Percentiles rank a stretch among this genome's conserved stretches.
These are phyloP conservation scores for Chironex yamaguchii DNA, from an alignment of 30 jellyfish, hydroid and myxozoan species.

Conservation along the genomic window DNA sequence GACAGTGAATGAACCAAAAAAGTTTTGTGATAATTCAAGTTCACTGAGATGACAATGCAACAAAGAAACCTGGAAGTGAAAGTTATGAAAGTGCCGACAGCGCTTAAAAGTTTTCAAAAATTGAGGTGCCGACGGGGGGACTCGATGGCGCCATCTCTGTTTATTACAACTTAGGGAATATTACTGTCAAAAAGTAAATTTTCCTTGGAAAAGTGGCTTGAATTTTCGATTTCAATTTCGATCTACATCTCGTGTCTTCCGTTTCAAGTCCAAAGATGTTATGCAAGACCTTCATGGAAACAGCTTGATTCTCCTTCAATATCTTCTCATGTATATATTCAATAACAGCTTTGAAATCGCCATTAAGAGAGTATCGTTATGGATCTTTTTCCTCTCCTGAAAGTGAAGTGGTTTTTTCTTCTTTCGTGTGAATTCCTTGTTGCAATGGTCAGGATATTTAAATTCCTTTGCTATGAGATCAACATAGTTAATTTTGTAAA, in stretches of 20 bases:
- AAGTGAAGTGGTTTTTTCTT: not conserved
- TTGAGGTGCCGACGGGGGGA: too few species aligned
- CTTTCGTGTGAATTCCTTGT: slow-evolving; percentile 23
- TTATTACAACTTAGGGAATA: slow-evolving; percentile 7
- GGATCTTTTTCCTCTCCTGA: not conserved
- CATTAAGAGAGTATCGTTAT: not conserved
- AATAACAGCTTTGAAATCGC: slow-evolving; percentile 11
- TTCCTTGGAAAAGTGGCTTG: slow-evolving; percentile 9
- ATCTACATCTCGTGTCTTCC: slow-evolving; percentile 6
- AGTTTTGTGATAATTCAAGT: too few species aligned
- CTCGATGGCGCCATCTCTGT: too few species aligned
- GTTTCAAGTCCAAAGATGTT: slow-evolving; percentile 7
- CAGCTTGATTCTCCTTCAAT: slow-evolving; percentile 27
- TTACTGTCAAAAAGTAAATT: slow-evolving; percentile 1
- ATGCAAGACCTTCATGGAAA: slow-evolving; percentile 25
- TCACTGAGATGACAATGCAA: too few species aligned
- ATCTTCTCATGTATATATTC: slow-evolving; percentile 8
- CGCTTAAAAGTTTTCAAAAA: too few species aligned
- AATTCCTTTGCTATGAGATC: slow-evolving; percentile 44
- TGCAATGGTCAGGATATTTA: slow-evolving; percentile 34
- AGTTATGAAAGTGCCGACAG: too few species aligned
- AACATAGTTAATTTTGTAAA: not conserved
- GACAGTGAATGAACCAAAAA: too few species aligned
- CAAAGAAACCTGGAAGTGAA: too few species aligned
- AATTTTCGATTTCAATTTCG: slow-evolving; percentile 14